Evolutionary conservation across 2,888 invertebrate genomes (phyloP).

Genomic region (Drosophila barbarae): DNA sequence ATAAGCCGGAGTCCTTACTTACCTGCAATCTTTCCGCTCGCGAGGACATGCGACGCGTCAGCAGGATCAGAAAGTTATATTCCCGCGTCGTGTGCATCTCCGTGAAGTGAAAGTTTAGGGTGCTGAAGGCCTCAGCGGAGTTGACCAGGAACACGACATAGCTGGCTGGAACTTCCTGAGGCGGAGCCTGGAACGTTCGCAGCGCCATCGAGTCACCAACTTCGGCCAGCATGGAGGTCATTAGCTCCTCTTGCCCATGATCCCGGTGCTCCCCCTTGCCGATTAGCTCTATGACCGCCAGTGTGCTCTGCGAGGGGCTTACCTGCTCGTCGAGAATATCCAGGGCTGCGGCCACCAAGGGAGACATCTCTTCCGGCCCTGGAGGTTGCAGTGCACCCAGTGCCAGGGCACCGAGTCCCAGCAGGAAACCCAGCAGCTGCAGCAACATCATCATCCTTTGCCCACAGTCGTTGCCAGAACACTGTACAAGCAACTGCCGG

Average conservation of each 20-base stretch:
- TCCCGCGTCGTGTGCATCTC: constrained; percentile 52
- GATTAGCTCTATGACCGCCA: constrained; percentile 61
- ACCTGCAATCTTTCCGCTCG: background rate
- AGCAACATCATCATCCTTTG: constrained; percentile 1
- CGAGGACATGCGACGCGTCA: constrained; percentile 40
- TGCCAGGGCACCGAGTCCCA: background rate
- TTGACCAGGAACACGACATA: constrained; percentile 69
- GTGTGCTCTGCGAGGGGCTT: constrained; percentile 48
- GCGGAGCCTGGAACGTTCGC: constrained; percentile 51
- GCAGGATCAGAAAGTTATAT: constrained; percentile 69
- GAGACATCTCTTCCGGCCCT: background rate
- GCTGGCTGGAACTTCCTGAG: constrained; percentile 50
- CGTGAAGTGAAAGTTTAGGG: constrained; percentile 52
- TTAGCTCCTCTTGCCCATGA: constrained; percentile 35
- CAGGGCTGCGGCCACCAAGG: constrained; percentile 46
- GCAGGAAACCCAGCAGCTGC: constrained; percentile 5
- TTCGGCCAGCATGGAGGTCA: constrained; percentile 50
- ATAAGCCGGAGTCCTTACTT: background rate
- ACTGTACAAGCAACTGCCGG: constrained; percentile 3
- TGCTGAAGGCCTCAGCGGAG: constrained; percentile 54
- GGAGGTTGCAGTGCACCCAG: constrained; percentile 11
- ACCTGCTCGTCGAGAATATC: constrained; percentile 56
- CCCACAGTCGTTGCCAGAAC: background rate
- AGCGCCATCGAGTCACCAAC: constrained; percentile 51
- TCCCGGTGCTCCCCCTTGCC: background rate